Evolutionary conservation across 2,888 invertebrate genomes (phyloP), one percentile per base, ranked within the genome.

Genomic region (Catocala sponsa): DNA sequence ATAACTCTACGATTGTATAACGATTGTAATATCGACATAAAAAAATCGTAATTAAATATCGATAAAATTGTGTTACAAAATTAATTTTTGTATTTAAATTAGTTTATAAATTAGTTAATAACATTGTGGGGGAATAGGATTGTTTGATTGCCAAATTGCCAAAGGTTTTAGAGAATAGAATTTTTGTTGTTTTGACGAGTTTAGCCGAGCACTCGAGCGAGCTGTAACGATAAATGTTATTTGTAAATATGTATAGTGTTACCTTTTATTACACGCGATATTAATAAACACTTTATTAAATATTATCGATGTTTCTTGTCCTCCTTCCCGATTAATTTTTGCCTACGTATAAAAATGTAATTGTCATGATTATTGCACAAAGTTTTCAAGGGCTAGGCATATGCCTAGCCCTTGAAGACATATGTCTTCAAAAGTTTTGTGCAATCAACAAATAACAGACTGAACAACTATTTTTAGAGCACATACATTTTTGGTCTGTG

Each of bases 211-310:
- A 75, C 63, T 61, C 43, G 55, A 10, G 56, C 61, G 58, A 70
- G 64, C 65, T 65, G 62, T 44, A 59, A 66, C 61, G 56, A 60
- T 49, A 61, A 59, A 68, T 63, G 70, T 75, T 75, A 67, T 82
- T 82, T 87, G 87, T 87, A 87, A 81, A 88, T 88, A 90, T 91
- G 88, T 90, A 91, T 84, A 90, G 86, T 88, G 85, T 87, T 87
- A 88, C 79, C 81, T 85, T 88, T 87, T 86, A 85, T 74, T 85
- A 90, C 87, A 87, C 84, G 81, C 82, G 69, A 77, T 79, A 83
- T 81, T 81, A 84, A 82, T 85, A 87, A 84, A 86, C 82, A 84
- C 79, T 81, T 79, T 78, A 65, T 71, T 65, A 63, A 63, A 55
- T 51, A 55, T 42, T n/a, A 12, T 42, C 6, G 10, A 7, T 33